Percentiles rank a stretch among this genome's conserved stretches.
phyloP scores from a whole-genome alignment of 2,888 invertebrate genomes.

The Glyphotaelius pellucidus region DNA sequence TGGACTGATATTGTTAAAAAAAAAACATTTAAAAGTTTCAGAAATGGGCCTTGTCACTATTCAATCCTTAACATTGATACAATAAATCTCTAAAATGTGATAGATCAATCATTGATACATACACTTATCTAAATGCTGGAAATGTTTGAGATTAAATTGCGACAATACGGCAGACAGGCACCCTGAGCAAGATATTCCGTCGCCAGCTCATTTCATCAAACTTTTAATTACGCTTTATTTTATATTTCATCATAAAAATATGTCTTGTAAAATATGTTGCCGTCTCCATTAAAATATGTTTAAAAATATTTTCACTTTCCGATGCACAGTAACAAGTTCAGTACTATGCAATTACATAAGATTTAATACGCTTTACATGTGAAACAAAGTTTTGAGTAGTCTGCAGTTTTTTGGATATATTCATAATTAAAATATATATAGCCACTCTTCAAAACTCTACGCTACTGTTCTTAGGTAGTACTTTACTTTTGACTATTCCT shows the following conservation, averaged over 20 bases:
- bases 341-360: background rate
- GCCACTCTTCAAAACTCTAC: background rate
- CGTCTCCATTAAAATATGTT: conserved; percentile 9
- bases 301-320: background rate
- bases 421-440: background rate
- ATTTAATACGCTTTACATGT: background rate
- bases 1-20: conserved; percentile 18
- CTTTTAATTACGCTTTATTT: conserved; percentile 26
- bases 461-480: background rate
- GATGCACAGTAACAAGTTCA: background rate
- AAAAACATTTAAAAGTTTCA: background rate
- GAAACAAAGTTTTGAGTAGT: background rate
- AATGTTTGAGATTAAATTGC: conserved; percentile 42
- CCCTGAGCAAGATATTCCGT: conserved; percentile 56
- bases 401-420: background rate
- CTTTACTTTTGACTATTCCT: too few relatives aligned
- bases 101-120: background rate
- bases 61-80: conserved; percentile 27
- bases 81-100: background rate
- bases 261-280: background rate
- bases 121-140: background rate
- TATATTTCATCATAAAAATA: conserved; percentile 29
- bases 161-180: conserved; percentile 37
- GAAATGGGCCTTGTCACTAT: conserved; percentile 37
- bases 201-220: conserved; percentile 46